Evolutionary conservation across 2,113 vertebrate species (phyloP).

Genomic region (Arenaria interpres): DNA sequence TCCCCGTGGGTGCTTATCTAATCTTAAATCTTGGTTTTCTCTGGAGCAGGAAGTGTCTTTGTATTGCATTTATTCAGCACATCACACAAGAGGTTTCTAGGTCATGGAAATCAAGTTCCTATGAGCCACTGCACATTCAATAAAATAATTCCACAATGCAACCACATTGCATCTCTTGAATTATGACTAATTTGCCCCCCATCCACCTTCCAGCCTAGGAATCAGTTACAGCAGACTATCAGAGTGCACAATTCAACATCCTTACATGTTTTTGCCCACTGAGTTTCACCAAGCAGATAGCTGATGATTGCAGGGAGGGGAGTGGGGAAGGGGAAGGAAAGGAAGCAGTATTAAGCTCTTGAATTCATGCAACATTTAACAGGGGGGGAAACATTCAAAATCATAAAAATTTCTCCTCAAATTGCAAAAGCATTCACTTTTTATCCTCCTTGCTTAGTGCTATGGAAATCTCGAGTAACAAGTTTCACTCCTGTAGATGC

Average conservation of each 20-base stretch:
- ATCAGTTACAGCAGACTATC: not conserved
- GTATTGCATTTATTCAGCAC: not conserved
- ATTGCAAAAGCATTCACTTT: not conserved
- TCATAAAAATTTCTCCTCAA: not conserved
- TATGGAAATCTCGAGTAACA: not conserved
- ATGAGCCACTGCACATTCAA: not conserved
- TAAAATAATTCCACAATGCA: not conserved
- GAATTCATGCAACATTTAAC: not conserved
- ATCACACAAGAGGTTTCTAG: conserved; percentile 4
- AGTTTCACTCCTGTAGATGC: not conserved
- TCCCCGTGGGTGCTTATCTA: not conserved
- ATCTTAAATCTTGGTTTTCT: not conserved
- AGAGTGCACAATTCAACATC: not conserved
- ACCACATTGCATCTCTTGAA: not conserved
- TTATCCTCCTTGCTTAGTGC: not conserved
- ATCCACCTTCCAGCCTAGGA: not conserved
- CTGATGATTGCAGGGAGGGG: not conserved
- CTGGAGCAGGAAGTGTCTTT: not conserved
- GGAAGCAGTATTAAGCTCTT: not conserved
- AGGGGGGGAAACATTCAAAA: not conserved
- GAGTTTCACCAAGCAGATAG: not conserved
- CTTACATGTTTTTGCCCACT: not conserved
- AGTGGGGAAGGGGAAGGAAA: too few relatives aligned
- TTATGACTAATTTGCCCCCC: not conserved
- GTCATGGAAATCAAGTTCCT: not conserved